Evolutionary conservation across 2,113 vertebrate genomes (phyloP), one percentile per base, ranked within the genome.

Genomic region (Onychorhynchus coronatus): DNA sequence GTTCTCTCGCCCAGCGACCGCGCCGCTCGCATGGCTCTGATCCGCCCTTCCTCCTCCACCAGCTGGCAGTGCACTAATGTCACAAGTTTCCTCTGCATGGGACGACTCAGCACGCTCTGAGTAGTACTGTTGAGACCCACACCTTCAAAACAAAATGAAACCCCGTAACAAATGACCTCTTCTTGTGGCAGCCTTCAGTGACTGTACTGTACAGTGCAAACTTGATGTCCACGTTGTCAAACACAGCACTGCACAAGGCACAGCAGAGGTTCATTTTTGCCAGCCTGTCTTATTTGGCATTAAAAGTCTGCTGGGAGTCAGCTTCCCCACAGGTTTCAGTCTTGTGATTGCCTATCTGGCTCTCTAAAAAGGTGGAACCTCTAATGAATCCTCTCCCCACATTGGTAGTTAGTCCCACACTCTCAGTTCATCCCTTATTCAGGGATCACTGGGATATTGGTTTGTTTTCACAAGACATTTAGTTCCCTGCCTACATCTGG

Each of bases 31-130:
- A 99, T 99, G 82, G 99, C 99, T 94, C 99, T 98, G 37, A 99
- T 99, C 9, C 99, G 98, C 30, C 99, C 99, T 96, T 99, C 99
- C 97, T 99, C 99, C 85, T 99, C 99, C 95, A 99, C 99, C 35
- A 99, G 98, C 92, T 99, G 99, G 96, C 99, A 99, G 94, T 99
- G 99, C 59, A 99, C 99, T 74, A 99, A 97, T 3, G 99, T 99
- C 93, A 99, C 99, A 96, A 99, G 98, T 91, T 99, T 99, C 95
- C 99, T 98, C 97, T 99, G 99, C 99, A 99, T 99, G 91, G 99
- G 99, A 74, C 99, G 98, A 95, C 99, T 99, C 77, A 99, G 97
- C 82, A 99, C 99, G 82, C 99, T 99, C 98, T 99, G 99, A 71
- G 99, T 99, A 7, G 99, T 99, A 96, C 98, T 99, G 97, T 99